Percentiles rank a stretch among this genome's conserved stretches.
These are phyloP conservation scores for Bradypodion ventrale DNA, from an alignment of 2,797 vertebrate genomes.

Conservation along the genomic window DNA sequence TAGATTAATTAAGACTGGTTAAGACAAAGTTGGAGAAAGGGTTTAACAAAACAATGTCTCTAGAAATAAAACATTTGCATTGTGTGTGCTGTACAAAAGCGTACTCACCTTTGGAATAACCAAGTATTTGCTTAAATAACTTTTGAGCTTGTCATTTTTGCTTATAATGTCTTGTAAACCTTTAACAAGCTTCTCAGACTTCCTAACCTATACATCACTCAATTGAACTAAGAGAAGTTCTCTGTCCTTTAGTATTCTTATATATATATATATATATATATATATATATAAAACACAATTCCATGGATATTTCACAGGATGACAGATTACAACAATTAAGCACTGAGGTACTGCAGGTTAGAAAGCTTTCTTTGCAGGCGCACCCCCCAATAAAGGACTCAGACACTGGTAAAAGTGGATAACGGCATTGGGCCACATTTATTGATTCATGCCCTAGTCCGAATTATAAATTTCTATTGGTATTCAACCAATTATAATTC, in stretches of 20 bases:
- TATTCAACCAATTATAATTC: too few relatives aligned
- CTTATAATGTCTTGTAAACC: conserved; percentile 15
- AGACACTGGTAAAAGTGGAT: too few relatives aligned
- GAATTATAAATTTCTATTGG: too few relatives aligned
- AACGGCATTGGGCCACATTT: too few relatives aligned
- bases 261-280: too few relatives aligned
- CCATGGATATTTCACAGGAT: not conserved
- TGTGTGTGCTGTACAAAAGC: conserved; percentile 15
- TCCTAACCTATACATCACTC: conserved; percentile 21
- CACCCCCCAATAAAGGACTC: too few relatives aligned
- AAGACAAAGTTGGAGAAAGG: conserved; percentile 30
- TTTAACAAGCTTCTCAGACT: conserved; percentile 33
- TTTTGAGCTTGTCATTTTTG: conserved; percentile 39
- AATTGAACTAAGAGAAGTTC: conserved; percentile 16
- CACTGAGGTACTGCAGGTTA: conserved; percentile 1
- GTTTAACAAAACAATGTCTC: conserved; percentile 5
- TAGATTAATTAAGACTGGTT: not conserved
- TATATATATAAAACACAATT: too few relatives aligned
- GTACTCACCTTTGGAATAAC: conserved; percentile 34
- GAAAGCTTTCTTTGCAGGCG: conserved; percentile 34
- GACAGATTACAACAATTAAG: conserved; percentile 13
- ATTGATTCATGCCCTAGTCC: too few relatives aligned
- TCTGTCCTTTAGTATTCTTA: not conserved
- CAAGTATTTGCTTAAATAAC: conserved; percentile 15
- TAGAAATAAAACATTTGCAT: not conserved